phyloP scores from a whole-genome alignment of 2,113 vertebrate species.

The Pollimyrus isidori region DNA sequence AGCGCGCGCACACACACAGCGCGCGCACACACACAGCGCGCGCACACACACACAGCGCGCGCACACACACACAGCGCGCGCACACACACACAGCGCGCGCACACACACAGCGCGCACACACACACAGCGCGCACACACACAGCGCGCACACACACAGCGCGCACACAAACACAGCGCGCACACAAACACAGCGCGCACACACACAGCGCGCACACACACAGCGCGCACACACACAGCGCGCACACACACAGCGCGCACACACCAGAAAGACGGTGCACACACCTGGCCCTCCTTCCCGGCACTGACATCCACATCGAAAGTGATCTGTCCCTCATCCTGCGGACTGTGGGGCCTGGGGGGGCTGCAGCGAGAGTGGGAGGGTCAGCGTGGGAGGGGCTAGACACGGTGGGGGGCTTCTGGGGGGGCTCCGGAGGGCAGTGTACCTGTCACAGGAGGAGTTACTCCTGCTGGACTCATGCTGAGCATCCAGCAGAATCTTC shows the following conservation, averaged over 20 bases:
- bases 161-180: too few relatives aligned
- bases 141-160: too few relatives aligned
- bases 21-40: too few relatives aligned
- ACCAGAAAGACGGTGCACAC: conserved; percentile 5
- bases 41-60: conserved; percentile 52
- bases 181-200: too few relatives aligned
- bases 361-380: conserved; percentile 49
- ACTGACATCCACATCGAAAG: conserved; percentile 92
- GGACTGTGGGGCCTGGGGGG: conserved; percentile 75
- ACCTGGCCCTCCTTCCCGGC: conserved; percentile 84
- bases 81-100: background rate
- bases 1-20: conserved; percentile 15
- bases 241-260: background rate
- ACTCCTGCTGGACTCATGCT: conserved; percentile 92
- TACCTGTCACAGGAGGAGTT: conserved; percentile 92
- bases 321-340: conserved; percentile 87
- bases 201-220: background rate
- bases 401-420: background rate
- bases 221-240: too few relatives aligned
- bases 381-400: background rate
- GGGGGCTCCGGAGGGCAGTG: background rate
- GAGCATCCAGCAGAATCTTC: conserved; percentile 91
- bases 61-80: too few relatives aligned
- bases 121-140: too few relatives aligned
- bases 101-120: conserved; percentile 40